Base-by-base conservation (phyloP, 2,888 invertebrate species). In the Agrotis ipsilon region DNA sequence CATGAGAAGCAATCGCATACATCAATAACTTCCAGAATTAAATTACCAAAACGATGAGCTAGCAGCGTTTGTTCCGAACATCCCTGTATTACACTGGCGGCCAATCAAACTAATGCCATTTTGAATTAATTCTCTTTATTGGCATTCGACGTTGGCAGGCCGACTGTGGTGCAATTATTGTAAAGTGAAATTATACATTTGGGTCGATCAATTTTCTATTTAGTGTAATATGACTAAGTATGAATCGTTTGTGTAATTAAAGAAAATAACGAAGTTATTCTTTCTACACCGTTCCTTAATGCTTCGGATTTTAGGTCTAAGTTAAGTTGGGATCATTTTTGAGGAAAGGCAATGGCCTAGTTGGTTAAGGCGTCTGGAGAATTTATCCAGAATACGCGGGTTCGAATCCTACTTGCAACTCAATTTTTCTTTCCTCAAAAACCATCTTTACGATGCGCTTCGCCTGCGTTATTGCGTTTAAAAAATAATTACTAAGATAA, bases 41-140 rank as follows among this genome's bases (percentile, higher is more conserved):
- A 58, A 52, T 58, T 69, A 74, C 75, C 61, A 68, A 74, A 81
- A 75, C 71, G 81, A 79, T 81, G 72, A 84, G 73, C 75, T n/a
- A n/a, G n/a, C 65, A 63, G 75, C 69, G 77, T 77, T 85, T 67
- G 75, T 67, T 65, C 57, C 66, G 19, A 74, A 78, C 76, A 71
- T 76, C 68, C 67, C 75, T 61, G 69, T 63, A 65, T 68, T 76
- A 71, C 67, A 76, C 51, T 59, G 52, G 68, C 60, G 67, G 77
- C 68, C 71, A 76, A 81, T 82, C 80, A 77, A 70, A 79, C 67
- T 71, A 72, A 72, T 77, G 54, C 61, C 58, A 65, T 70, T 62
- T 54, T 43, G 72, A 80, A 78, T 82, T 72, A 78, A 73, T 84
- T 74, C 65, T 70, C 68, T 74, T 58, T 65, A 72, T 65, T 72